Evolutionary conservation across 2,797 vertebrate species (phyloP), one percentile per base, ranked within the genome.

Genomic region (Liparis tanakae): DNA sequence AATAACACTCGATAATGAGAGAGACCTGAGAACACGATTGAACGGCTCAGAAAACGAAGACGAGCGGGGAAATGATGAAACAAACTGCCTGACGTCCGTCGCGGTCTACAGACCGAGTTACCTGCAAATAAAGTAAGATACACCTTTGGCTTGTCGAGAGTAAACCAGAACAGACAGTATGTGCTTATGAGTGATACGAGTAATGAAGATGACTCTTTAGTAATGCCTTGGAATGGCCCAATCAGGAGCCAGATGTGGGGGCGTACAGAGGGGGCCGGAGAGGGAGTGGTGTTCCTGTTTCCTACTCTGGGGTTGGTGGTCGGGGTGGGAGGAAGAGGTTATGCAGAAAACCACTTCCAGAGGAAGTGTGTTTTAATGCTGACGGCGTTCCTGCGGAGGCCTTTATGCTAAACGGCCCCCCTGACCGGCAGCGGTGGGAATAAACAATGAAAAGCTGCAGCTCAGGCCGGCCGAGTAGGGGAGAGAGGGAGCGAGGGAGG

Each of bases 381-480:
- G 84, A 91, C 83, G 77, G 85, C 67, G 87, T 91, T 93, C 89
- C 93, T 89, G 86, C 63, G 72, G 86, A 85, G 87, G 88, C 83
- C 88, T 87, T 91, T 88, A 92, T 94, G 92, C 86, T 94, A 93
- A 95, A 94, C 89, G 91, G 80, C 51, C 25, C 25, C 25, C 76
- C 87, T 76, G 66, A 89, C 82, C 55, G 36, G 79, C 83, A 44
- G 41, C 17, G 39, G 75, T 83, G 76, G 80, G 88, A 92, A 92
- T 89, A 83, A 87, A 90, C 78, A 86, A 87, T 93, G 91, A 93
- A 93, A 91, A 88, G 72, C 83, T 89, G 68, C 33, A 86, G 84
- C 76, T 67, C 43, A 2, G 36, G 79, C 74, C 75, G 54, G 62
- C 74, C 41, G 82, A 72, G 84, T 6, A 22, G 22, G 51, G 65